Base-by-base conservation (phyloP, 2,797 vertebrate genomes). In the Sebastes glaucus region DNA sequence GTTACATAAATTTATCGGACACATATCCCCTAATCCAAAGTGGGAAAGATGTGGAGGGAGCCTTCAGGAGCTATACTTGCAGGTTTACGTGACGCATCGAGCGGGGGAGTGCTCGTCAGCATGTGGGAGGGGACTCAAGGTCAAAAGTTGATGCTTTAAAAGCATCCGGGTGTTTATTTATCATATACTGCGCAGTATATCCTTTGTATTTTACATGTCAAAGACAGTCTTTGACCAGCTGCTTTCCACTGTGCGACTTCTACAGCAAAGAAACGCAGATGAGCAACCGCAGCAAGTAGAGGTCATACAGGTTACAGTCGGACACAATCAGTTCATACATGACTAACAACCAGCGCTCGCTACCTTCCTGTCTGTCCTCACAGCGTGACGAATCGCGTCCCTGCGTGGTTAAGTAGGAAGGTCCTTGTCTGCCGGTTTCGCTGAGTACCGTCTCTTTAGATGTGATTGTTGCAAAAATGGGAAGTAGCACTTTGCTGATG, bases 401-500 rank as follows among this genome's bases (percentile, higher is more conserved):
- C 74, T 22, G 53, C 5, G 52, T 79, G 74, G 66, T 80, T 56
- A 33, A 38, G 66, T 53, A 69, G 71, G 53, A 85, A 81, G 28
- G 77, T 63, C 73, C 81, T 62, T 60, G 70, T 71, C 67, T 69
- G 53, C 56, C 4, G 6, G n/a, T 77, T 78, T 52, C 68, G 80
- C 86, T 84, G 83, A 77, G 57, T 61, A 25, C 6, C 6, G 27
- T 69, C 70, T 77, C 72, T 84, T 88, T 71, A 32, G 59, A 61
- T 76, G 69, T 66, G 71, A 77, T 71, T 74, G 69, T 79, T 83
- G 64, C 77, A 77, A 88, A 83, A 83, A 78, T 52, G 64, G 66
- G 77, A 86, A 89, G 81, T 78, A 77, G 83, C 82, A 82, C 83
- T 90, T 82, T 77, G 81, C 80, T 91, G 84, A 85, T 79, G 72